Percentiles rank a stretch among this genome's conserved stretches.
Conservation (phyloP, 2,113 vertebrate genomes). For the Holacanthus passer region DNA sequence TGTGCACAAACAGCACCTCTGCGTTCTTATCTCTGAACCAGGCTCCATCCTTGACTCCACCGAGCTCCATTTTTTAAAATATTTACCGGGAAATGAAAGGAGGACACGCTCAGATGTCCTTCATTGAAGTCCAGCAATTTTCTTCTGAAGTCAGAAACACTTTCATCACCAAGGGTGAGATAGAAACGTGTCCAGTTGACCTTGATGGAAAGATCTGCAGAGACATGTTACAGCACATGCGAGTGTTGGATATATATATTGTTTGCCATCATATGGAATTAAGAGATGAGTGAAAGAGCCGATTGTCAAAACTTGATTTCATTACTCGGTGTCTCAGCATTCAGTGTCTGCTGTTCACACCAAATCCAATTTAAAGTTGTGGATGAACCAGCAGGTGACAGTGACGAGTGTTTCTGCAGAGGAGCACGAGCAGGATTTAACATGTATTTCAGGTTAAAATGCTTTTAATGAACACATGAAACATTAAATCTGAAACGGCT, state of each 20-base stretch:
- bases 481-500: neutral
- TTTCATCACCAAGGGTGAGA: constrained; percentile 19
- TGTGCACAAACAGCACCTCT: neutral
- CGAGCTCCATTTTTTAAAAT: neutral
- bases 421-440: neutral
- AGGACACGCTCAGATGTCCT: neutral
- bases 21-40: constrained; percentile 23
- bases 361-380: neutral
- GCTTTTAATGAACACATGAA: no score
- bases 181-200: neutral
- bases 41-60: constrained; percentile 18
- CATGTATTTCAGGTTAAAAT: neutral
- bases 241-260: neutral
- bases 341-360: neutral
- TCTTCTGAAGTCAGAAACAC: neutral
- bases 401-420: neutral
- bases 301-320: neutral
- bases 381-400: neutral
- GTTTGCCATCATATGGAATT: neutral
- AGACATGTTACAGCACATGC: neutral
- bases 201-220: neutral
- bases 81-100: constrained; percentile 5
- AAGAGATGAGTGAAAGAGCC: neutral
- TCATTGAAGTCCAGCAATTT: constrained; percentile 19
- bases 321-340: neutral